Base-by-base conservation (phyloP, 2,888 invertebrate species). In the Eustalomyia histrio region DNA sequence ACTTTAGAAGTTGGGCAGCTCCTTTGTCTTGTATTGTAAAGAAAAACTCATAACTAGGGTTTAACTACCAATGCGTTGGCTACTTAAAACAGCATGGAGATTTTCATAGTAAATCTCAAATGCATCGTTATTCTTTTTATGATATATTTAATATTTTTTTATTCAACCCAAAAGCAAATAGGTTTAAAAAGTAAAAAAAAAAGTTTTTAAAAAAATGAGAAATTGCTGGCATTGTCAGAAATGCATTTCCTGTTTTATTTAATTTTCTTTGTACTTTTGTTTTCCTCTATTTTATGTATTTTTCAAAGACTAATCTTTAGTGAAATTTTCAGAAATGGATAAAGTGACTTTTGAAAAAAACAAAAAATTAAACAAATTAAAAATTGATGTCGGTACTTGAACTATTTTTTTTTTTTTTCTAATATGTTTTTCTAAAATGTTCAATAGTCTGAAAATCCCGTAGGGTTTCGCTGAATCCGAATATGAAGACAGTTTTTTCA, bases 221-320 rank as follows among this genome's bases (percentile, higher is more conserved):
- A 65, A 78, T 78, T 35, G 35, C 55, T 63, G 63, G 35, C 29
- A 33, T 58, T 72, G 79, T 69, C 74, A 74, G 67, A 75, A 75
- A 63, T 55, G 68, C 60, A 75, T 67, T 75, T 75, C 75, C 75
- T 67, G n/a, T 61, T 67, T 29, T 43, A 67, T 52, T 67, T 60
- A 53, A 55, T 61, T 17, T 61, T 17, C 57, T 57, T 39, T 8
- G 43, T 21, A 47, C 7, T 17, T n/a, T 47, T 14, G n/a, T 47
- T 47, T 4, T 14, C 39, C 14, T 39, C 39, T 12, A 4, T 39
- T 12, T 14, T 39, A 39, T 39, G 6, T 39, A 39, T 3, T 10
- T 39, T 39, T 39, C 2, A 39, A 39, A 14, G 2, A 4, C 39
- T 39, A 10, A 39, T 39, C 12, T 39, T 39, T 39, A 3, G 39